Base-by-base conservation (phyloP, 2,113 vertebrate species). In the Hystrix brachyura region DNA sequence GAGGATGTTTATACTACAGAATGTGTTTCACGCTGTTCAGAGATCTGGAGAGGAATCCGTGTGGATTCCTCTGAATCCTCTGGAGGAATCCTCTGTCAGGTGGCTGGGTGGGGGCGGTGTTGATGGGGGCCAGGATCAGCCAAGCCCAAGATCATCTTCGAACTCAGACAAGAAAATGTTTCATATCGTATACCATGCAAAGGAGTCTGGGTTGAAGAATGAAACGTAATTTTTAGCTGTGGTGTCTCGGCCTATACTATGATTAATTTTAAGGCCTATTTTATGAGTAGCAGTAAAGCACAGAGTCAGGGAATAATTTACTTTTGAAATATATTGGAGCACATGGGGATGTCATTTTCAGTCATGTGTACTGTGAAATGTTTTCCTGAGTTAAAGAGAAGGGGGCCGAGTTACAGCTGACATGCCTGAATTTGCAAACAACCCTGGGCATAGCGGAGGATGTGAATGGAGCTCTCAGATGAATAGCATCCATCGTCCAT, bases 181-280 rank as follows among this genome's bases (percentile, higher is more conserved):
- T 15, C 27, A 32, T 29, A 25, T 10, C 65, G 19, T 85, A 5
- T 0, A 67, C 0, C 48, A 87, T 25, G 21, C 0, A 21, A 55
- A 80, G 5, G 38, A 83, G 0, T 62, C 62, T 32, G 53, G 46
- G 46, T 34, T 48, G 71, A 93, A 53, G 53, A 78, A 60, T 5
- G 38, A 92, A n/a, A 27, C 46, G 43, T 1, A 53, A 17, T 14
- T 43, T 82, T 82, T 55, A 57, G 57, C 34, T 64, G 64, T 19
- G 59, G 21, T 48, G 64, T 90, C 65, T 34, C 93, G 46, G 91
- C 60, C 74, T 94, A 34, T 21, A 65, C 21, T 3, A 59, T 46
- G 88, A 82, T 80, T 92, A 84, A 82, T 82, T 95, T 81, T 71
- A 53, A 97, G 51, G 29, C 18, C 51, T 65, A 92, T n/a, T 64